Evolutionary conservation across 1,140 invertebrate species (phyloP).

Genomic region (Psilanteris sp.): DNA sequence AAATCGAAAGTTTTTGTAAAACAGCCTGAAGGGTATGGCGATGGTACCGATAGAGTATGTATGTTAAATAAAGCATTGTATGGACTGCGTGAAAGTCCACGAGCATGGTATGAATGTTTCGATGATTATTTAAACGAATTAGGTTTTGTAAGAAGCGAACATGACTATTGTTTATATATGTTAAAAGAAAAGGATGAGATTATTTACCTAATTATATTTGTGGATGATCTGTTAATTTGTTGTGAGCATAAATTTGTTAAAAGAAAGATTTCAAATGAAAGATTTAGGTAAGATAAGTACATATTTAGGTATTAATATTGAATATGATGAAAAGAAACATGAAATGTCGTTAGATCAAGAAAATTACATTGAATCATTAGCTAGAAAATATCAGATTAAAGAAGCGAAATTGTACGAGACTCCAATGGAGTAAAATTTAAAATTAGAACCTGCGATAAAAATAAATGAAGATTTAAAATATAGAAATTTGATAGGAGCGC

Average conservation of each 20-base stretch:
- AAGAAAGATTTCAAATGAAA: conserved; percentile 61
- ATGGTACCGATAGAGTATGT: conserved; percentile 14
- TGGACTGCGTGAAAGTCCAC: conserved; percentile 54
- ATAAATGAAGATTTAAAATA: conserved; percentile 43
- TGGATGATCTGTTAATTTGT: conserved; percentile 66
- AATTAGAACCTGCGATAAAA: conserved; percentile 41
- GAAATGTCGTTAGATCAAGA: conserved; percentile 69
- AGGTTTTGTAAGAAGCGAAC: conserved; percentile 41
- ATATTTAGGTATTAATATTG: conserved; percentile 65
- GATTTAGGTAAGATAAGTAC: conserved; percentile 64
- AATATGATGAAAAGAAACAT: conserved; percentile 65
- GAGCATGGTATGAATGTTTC: conserved; percentile 13
- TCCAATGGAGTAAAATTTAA: conserved; percentile 76
- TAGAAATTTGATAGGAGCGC: conserved; percentile 70
- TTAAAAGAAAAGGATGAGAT: neutral
- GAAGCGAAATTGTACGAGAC: conserved; percentile 58
- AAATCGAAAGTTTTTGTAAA: conserved; percentile 21
- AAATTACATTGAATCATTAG: conserved; percentile 74
- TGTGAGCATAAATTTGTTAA: conserved; percentile 48
- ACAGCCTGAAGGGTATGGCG: neutral
- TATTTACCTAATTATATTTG: conserved; percentile 13
- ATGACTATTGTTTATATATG: conserved; percentile 67
- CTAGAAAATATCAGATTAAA: conserved; percentile 70
- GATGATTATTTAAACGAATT: neutral
- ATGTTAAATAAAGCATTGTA: conserved; percentile 67